A percentile compares a stretch with the other conserved stretches of the same genome.
Conservation (phyloP, 2,113 vertebrate genomes). For the Morone chrysops region DNA sequence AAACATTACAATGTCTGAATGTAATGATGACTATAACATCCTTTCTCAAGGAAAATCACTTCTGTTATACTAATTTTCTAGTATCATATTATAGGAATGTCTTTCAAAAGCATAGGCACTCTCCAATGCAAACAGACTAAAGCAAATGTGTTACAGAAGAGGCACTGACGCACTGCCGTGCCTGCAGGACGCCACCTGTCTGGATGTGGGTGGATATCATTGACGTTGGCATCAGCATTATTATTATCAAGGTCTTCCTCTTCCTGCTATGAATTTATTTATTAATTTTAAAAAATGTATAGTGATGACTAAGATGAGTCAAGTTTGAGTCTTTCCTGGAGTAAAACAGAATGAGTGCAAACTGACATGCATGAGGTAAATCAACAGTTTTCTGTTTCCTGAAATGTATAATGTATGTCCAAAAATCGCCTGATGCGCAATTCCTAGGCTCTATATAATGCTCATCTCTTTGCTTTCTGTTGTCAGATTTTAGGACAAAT, state of each 20-base stretch:
- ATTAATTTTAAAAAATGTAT: constrained; percentile 45
- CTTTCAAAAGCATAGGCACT: constrained; percentile 25
- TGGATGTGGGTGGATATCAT: constrained; percentile 65
- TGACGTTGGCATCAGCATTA: constrained; percentile 57
- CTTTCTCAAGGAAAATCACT: neutral
- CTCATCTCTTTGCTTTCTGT: constrained; percentile 5
- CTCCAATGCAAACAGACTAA: constrained; percentile 47
- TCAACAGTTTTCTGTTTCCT: neutral
- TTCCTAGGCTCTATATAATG: neutral
- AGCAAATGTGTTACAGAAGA: constrained; percentile 55
- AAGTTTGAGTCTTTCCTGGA: constrained; percentile 25
- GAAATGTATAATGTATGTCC: no score
- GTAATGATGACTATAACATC: neutral
- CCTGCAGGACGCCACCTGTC: constrained; percentile 74
- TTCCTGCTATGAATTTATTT: constrained; percentile 49
- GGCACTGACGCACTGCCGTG: constrained; percentile 55
- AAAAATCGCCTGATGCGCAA: neutral
- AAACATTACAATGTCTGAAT: constrained; percentile 25
- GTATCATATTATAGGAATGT: constrained; percentile 23
- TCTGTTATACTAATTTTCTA: neutral
- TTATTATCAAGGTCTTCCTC: constrained; percentile 62
- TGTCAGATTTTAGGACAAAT: neutral
- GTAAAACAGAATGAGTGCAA: constrained; percentile 16
- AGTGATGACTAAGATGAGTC: constrained; percentile 26
- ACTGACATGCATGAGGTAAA: constrained; percentile 2